Evolutionary conservation across 1,140 invertebrate species (phyloP).

Genomic region (Lethrus apterus): DNA sequence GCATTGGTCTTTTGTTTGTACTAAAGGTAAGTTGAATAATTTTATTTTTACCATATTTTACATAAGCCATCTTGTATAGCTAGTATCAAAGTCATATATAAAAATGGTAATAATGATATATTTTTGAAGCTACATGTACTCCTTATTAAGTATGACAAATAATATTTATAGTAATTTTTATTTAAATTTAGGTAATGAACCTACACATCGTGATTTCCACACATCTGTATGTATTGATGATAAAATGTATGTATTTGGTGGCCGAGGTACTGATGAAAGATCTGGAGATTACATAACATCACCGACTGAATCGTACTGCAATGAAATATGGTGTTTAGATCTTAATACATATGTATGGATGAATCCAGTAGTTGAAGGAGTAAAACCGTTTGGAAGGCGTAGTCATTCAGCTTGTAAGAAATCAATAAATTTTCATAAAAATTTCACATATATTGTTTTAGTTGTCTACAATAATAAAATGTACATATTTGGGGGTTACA

Average conservation of each 20-base stretch:
- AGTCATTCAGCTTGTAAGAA: slow-evolving; percentile 82
- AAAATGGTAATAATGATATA: too few species aligned
- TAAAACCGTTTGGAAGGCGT: slow-evolving; percentile 62
- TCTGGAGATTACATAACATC: slow-evolving; percentile 55
- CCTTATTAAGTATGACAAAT: too few species aligned
- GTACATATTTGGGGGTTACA: slow-evolving; percentile 85
- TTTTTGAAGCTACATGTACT: too few species aligned
- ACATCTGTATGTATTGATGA: slow-evolving; percentile 65
- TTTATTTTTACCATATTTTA: too few species aligned
- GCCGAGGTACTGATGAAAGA: slow-evolving; percentile 51
- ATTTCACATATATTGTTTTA: slow-evolving; percentile 45
- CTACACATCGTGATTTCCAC: slow-evolving; percentile 80
- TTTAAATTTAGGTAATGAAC: slow-evolving; percentile 38
- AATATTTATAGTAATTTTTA: background rate
- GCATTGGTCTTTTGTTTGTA: slow-evolving; percentile 59
- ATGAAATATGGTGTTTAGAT: slow-evolving; percentile 70
- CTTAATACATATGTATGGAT: slow-evolving; percentile 62
- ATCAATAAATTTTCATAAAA: background rate
- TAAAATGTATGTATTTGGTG: slow-evolving; percentile 82
- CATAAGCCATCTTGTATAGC: too few species aligned
- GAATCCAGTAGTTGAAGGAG: slow-evolving; percentile 48
- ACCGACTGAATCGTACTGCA: slow-evolving; percentile 68
- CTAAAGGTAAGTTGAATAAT: slow-evolving; percentile 44
- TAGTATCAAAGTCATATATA: too few species aligned
- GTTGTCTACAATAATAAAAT: slow-evolving; percentile 68